These are phyloP conservation scores for Dasypus novemcinctus DNA, from an alignment of 2,113 vertebrate genomes.

Conservation along the genomic window DNA sequence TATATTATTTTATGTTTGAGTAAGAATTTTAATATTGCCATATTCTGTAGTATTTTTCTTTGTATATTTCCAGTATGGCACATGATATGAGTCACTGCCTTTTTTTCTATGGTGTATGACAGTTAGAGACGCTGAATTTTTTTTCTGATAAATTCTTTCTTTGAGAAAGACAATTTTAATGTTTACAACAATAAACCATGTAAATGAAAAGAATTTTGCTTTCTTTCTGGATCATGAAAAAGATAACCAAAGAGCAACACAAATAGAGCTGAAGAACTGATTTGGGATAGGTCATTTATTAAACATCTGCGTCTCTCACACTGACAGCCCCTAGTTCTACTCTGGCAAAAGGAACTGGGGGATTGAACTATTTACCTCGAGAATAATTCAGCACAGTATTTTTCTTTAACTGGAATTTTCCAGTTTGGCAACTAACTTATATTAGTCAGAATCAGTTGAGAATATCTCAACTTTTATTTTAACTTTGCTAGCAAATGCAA, in stretches of 20 bases:
- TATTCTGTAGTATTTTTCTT: constrained; percentile 87
- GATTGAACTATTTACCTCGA: constrained; percentile 18
- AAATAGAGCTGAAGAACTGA: constrained; percentile 17
- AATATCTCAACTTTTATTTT: not conserved
- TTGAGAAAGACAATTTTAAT: constrained; percentile 97
- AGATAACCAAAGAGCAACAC: not conserved
- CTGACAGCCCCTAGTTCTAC: not conserved
- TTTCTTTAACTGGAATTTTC: constrained; percentile 40
- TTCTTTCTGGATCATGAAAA: constrained; percentile 79
- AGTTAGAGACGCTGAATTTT: constrained; percentile 85
- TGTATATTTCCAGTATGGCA: constrained; percentile 87
- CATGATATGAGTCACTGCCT: constrained; percentile 85
- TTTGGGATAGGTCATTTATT: constrained; percentile 43
- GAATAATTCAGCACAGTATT: constrained; percentile 29
- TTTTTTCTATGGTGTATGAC: constrained; percentile 89
- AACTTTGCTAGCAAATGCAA: not conserved
- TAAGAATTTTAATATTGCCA: constrained; percentile 88
- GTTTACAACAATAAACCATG: constrained; percentile 98
- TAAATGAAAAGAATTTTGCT: constrained; percentile 84
- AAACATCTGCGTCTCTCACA: constrained; percentile 51
- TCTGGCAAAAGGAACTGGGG: constrained; percentile 15
- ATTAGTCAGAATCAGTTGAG: constrained; percentile 47
- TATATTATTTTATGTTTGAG: constrained; percentile 88
- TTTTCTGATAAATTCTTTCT: constrained; percentile 89
- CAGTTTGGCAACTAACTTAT: not conserved